phyloP scores from a whole-genome alignment of 2,113 vertebrate genomes.

The Muntiacus muntjak region DNA sequence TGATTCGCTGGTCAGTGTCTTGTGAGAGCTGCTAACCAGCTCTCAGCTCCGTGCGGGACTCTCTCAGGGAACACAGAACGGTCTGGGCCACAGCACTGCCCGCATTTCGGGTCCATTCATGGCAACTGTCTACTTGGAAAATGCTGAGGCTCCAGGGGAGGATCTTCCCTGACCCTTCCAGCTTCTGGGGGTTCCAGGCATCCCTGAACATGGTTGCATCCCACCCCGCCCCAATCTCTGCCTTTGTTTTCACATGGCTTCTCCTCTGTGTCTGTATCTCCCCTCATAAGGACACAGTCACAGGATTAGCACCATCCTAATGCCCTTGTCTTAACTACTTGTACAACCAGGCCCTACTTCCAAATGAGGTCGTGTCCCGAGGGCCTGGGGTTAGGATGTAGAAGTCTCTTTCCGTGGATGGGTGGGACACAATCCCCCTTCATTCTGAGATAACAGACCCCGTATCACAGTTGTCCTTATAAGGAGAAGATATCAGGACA shows the following conservation, averaged over 20 bases:
- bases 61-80: background rate
- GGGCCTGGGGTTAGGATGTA: background rate
- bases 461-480: background rate
- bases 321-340: background rate
- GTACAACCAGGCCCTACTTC: background rate
- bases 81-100: background rate
- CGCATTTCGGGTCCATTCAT: background rate
- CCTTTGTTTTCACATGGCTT: background rate
- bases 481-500: background rate
- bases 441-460: background rate
- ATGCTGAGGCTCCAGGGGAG: background rate
- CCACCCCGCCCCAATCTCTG: background rate
- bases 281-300: background rate
- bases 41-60: too few species aligned
- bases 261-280: background rate
- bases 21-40: background rate
- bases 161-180: background rate
- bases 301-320: background rate
- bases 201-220: background rate
- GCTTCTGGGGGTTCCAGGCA: background rate
- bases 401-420: background rate
- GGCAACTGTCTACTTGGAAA: background rate
- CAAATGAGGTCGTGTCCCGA: background rate
- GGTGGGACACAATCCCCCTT: background rate
- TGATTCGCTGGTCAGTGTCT: background rate